Conservation (phyloP, 2,888 invertebrate species). For the Agonopterix subpropinquella region DNA sequence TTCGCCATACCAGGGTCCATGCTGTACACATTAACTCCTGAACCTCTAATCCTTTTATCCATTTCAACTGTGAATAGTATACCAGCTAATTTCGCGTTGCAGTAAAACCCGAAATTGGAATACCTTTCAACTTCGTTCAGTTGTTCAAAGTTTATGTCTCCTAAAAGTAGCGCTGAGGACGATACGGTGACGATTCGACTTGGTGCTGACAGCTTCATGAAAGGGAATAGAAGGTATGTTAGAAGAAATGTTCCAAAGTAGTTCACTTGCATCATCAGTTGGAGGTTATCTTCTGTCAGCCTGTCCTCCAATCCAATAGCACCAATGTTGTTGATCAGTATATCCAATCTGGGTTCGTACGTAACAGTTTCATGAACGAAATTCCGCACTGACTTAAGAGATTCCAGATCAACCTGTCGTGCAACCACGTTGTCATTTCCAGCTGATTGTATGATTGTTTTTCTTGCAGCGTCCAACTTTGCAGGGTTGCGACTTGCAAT, state of each 20-base stretch:
- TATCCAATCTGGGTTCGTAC: constrained; percentile 63
- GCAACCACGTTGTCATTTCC: constrained; percentile 32
- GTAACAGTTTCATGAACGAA: constrained; percentile 74
- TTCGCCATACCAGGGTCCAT: constrained; percentile 89
- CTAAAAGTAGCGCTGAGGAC: constrained; percentile 79
- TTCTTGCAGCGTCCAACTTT: constrained; percentile 31
- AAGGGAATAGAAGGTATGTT: constrained; percentile 46
- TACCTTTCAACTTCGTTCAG: constrained; percentile 81
- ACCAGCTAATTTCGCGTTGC: constrained; percentile 56
- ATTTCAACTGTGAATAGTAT: constrained; percentile 70
- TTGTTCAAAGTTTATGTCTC: constrained; percentile 81
- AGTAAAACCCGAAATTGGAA: constrained; percentile 73
- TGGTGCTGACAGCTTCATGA: constrained; percentile 42
- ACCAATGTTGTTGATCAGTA: constrained; percentile 67
- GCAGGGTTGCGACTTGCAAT: constrained; percentile 67
- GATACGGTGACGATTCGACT: constrained; percentile 49
- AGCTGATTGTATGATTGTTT: constrained; percentile 28
- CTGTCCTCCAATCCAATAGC: constrained; percentile 53
- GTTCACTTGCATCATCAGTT: constrained; percentile 77
- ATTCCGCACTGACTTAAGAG: constrained; percentile 66
- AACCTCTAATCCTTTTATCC: constrained; percentile 33
- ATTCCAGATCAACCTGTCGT: constrained; percentile 66
- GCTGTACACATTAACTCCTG: constrained; percentile 84
- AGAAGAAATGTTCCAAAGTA: constrained; percentile 51
- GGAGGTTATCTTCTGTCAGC: constrained; percentile 76